phyloP scores from a whole-genome alignment of 2,113 vertebrate species.

The Pardalotus punctatus region DNA sequence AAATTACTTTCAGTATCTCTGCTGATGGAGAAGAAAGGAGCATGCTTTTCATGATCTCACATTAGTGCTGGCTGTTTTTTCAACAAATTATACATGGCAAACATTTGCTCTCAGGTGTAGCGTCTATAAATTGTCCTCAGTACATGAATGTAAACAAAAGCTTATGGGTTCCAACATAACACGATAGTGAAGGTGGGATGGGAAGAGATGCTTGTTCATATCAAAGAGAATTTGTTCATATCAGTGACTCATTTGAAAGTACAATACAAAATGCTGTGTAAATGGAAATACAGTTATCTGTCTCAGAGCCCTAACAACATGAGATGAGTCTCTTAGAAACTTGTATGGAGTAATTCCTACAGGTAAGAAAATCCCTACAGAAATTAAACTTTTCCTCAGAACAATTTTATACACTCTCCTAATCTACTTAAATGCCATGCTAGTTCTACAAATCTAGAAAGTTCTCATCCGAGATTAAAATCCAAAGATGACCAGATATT shows the following conservation, averaged over 20 bases:
- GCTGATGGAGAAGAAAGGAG: background rate
- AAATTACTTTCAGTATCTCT: background rate
- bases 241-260: background rate
- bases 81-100: background rate
- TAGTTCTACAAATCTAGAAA: background rate
- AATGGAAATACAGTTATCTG: background rate
- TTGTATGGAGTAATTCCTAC: background rate
- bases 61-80: background rate
- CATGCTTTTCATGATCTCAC: background rate
- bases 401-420: background rate
- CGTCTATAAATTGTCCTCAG: background rate
- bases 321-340: background rate
- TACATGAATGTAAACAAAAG: background rate
- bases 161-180: background rate
- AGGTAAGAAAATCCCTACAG: background rate
- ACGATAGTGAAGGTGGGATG: background rate
- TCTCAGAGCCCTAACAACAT: background rate
- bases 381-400: background rate
- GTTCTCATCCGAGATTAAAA: background rate
- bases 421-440: background rate
- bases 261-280: background rate
- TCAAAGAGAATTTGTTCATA: background rate
- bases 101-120: background rate
- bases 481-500: background rate
- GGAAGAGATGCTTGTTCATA: background rate